Evolutionary conservation across 2,888 invertebrate genomes (phyloP), one percentile per base, ranked within the genome.

Genomic region (Drosophila pseudotalamancana): DNA sequence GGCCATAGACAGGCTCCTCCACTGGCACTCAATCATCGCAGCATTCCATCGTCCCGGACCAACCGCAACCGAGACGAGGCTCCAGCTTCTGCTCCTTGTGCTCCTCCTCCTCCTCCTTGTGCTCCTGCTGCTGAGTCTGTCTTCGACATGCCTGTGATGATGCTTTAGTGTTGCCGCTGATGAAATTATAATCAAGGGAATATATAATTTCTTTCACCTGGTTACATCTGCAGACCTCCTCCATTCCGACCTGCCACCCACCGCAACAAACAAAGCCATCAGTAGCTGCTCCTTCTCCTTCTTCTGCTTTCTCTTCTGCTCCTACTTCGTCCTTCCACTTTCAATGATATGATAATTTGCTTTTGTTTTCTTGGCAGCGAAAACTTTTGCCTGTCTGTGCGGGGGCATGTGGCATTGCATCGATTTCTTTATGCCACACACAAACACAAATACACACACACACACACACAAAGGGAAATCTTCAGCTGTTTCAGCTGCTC

Each of bases 151-250:
- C 60, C 78, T 68, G 66, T 77, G 75, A 72, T 85, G 83, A 77
- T 84, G 72, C 73, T 74, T 72, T 88, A 75, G 83, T 81, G 87
- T 80, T 81, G 79, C 85, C 80, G 77, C 88, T 89, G 89, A 89
- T 90, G 89, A 89, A 90, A 89, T 89, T 90, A 89, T 90, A 89
- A 89, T 87, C 90, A 89, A 81, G 88, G 84, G 89, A 89, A 88
- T 88, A 84, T 87, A 78, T 80, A 89, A 89, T 88, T 89, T 87
- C 80, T 79, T 88, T 82, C 89, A 89, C 89, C 89, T 88, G 89
- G 88, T 78, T 88, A 81, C 72, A 77, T 80, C 68, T 64, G 55
- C 32, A 19, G 29, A 18, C 67, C 45, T 2, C 23, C 16, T 12
- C 14, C 25, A 23, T 34, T 31, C 34, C 19, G 12, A 23, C 27